A percentile compares a stretch with the other conserved stretches of the same genome.
Evolutionary conservation across 2,113 vertebrate genomes (phyloP).

Genomic region (Megaceryle maxima): DNA sequence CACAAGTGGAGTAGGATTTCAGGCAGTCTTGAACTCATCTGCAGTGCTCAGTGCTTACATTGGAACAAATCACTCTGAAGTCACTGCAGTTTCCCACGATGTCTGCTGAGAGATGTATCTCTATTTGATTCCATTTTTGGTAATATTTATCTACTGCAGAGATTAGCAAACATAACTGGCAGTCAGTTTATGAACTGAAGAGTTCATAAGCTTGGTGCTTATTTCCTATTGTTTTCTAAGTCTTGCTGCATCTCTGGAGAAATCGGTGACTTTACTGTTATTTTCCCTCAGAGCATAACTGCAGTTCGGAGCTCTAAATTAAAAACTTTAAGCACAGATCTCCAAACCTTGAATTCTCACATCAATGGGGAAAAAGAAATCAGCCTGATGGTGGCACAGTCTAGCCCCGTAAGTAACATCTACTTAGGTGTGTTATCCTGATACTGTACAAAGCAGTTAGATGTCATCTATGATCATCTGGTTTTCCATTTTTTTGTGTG

Average conservation of each 20-base stretch:
- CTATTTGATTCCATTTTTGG: background rate
- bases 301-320: background rate
- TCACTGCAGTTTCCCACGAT: fast-evolving
- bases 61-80: background rate
- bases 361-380: background rate
- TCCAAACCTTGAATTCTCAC: background rate
- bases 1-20: background rate
- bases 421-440: background rate
- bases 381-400: background rate
- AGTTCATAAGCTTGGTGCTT: background rate
- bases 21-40: background rate
- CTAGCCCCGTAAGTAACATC: background rate
- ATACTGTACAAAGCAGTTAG: background rate
- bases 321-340: background rate
- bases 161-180: background rate
- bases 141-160: background rate
- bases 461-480: background rate
- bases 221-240: background rate
- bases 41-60: background rate
- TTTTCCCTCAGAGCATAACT: background rate
- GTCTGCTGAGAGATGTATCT: background rate
- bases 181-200: background rate
- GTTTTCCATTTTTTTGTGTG: background rate
- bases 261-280: background rate
- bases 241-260: background rate